Conservation (phyloP, 2,888 invertebrate species). For the Sarcophaga subvicina region DNA sequence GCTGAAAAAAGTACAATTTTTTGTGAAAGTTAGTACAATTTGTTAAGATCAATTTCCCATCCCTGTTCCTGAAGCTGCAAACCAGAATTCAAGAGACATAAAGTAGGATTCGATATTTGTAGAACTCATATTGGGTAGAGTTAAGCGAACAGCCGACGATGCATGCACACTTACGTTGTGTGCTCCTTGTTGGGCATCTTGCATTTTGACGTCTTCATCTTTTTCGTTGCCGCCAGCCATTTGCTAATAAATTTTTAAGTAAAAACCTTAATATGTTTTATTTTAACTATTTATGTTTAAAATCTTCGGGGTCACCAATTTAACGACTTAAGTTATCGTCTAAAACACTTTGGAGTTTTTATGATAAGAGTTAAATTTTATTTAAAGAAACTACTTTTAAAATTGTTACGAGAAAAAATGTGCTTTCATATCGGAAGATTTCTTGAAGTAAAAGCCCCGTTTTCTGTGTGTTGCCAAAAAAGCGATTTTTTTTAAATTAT, state of each 20-base stretch:
- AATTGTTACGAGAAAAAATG: no score
- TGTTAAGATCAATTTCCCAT: no score
- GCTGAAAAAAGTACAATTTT: no score
- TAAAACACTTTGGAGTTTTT: no score
- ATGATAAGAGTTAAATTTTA: no score
- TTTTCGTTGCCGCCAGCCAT: neutral
- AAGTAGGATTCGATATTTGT: conserved; percentile 54
- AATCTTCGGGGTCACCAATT: neutral
- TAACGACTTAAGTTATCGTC: neutral
- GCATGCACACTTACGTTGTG: neutral
- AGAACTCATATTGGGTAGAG: conserved; percentile 45
- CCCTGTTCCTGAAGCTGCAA: conserved; percentile 47
- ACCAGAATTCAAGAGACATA: conserved; percentile 57
- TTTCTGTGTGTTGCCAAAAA: no score
- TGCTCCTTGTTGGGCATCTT: neutral
- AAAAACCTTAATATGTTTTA: neutral
- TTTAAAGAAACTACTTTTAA: no score
- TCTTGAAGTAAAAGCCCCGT: no score
- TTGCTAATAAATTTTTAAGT: neutral
- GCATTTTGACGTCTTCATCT: neutral
- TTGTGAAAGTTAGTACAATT: no score
- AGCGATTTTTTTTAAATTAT: no score
- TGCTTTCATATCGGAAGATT: no score
- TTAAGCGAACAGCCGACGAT: conserved; percentile 19
- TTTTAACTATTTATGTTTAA: no score